These are phyloP conservation scores for Otis tarda DNA, from an alignment of 2,113 vertebrate species.

Conservation along the genomic window DNA sequence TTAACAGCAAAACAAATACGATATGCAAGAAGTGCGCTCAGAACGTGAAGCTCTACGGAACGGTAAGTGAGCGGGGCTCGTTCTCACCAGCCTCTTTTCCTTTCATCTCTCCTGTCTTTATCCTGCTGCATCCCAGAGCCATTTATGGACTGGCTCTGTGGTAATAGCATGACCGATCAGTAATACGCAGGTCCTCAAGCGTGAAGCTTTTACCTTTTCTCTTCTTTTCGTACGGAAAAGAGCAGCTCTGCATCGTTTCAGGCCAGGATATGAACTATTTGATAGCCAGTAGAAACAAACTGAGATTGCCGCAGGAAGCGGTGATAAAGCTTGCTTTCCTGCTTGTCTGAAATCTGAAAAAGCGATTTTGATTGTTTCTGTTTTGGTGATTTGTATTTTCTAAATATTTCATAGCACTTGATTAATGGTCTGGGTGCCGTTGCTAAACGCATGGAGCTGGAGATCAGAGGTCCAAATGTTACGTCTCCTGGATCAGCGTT, in stretches of 20 bases:
- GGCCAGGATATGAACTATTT: neutral
- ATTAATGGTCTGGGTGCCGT: neutral
- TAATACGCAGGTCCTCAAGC: neutral
- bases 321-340: neutral
- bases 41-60: conserved; percentile 82
- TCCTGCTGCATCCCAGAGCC: neutral
- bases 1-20: conserved; percentile 81
- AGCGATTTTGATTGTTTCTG: neutral
- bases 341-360: neutral
- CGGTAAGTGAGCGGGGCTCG: conserved; percentile 65
- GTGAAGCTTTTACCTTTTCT: neutral
- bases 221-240: neutral
- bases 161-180: neutral
- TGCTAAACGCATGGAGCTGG: neutral
- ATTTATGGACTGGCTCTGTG: neutral
- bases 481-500: neutral
- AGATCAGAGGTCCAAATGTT: neutral
- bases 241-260: neutral
- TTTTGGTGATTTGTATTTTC: neutral
- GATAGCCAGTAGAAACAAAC: neutral
- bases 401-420: neutral
- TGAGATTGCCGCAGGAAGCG: neutral
- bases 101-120: neutral
- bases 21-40: conserved; percentile 86
- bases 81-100: neutral